Conservation (phyloP, 2,113 vertebrate genomes). For the Pterocles orientalis region DNA sequence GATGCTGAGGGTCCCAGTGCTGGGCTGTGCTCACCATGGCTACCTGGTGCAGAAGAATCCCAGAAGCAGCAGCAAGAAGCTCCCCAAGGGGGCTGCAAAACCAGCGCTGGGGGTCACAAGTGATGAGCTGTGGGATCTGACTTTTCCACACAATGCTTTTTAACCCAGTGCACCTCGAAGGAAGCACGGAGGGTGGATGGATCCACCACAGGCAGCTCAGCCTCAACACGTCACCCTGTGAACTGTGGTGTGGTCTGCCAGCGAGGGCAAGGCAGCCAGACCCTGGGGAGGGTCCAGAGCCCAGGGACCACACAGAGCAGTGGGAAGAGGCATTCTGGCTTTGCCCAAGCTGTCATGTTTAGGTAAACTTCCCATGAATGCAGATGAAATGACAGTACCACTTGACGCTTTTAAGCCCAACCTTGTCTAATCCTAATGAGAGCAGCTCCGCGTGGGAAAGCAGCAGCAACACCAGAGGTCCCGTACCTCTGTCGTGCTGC, state of each 20-base stretch:
- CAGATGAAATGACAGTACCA: neutral
- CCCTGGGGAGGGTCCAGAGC: neutral
- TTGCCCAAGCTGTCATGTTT: neutral
- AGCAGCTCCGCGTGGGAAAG: neutral
- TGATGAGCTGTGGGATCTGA: rapidly evolving
- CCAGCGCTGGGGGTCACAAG: neutral
- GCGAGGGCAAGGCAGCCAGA: neutral
- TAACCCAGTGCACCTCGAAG: neutral
- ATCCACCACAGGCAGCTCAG: neutral
- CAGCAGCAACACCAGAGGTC: neutral
- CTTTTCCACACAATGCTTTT: neutral
- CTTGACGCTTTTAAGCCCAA: neutral
- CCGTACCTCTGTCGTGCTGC: neutral
- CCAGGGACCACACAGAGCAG: neutral
- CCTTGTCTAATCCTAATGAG: neutral
- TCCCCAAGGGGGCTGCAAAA: neutral
- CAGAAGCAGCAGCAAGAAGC: neutral
- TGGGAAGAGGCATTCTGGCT: neutral
- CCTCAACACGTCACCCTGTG: rapidly evolving
- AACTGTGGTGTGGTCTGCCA: neutral
- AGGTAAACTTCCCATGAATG: neutral
- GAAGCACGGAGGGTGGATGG: neutral
- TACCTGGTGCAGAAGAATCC: neutral
- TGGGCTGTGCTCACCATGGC: neutral
- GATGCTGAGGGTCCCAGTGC: too few relatives aligned